These are phyloP conservation scores for Yoshiicerus persimilis DNA, from an alignment of 1,140 invertebrate genomes.

Conservation along the genomic window DNA sequence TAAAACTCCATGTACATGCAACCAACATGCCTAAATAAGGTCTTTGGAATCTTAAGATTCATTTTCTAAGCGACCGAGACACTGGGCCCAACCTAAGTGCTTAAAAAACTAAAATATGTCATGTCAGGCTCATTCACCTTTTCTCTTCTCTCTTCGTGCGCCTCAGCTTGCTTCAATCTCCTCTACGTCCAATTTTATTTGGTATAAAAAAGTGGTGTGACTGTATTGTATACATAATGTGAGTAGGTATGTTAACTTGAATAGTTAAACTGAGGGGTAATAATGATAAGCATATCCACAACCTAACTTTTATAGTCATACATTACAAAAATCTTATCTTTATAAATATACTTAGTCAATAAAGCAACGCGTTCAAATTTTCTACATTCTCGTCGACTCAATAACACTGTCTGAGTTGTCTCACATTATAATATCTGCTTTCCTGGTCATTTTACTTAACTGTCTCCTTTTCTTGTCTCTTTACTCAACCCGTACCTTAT, in stretches of 20 bases:
- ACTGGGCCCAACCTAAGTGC: neutral
- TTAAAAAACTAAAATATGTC: conserved; percentile 21
- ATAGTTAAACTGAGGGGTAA: neutral
- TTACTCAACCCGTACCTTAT: neutral
- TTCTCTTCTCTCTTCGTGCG: neutral
- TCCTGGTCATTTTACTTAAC: neutral
- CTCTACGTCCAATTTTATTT: neutral
- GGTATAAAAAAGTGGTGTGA: neutral
- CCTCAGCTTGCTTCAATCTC: neutral
- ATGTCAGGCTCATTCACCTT: conserved; percentile 15
- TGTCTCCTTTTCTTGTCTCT: neutral
- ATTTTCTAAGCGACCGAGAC: neutral
- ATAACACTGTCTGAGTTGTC: neutral
- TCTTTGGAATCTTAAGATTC: neutral
- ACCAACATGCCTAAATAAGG: neutral
- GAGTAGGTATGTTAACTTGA: neutral
- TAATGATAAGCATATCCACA: neutral
- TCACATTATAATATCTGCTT: neutral
- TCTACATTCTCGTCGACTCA: neutral
- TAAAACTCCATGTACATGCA: neutral
- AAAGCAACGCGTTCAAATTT: neutral
- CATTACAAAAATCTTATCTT: neutral
- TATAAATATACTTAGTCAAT: neutral
- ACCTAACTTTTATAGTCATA: neutral
- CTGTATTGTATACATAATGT: neutral